Base-by-base conservation (phyloP, 2,888 invertebrate species). In the Drosophila sordidula region DNA sequence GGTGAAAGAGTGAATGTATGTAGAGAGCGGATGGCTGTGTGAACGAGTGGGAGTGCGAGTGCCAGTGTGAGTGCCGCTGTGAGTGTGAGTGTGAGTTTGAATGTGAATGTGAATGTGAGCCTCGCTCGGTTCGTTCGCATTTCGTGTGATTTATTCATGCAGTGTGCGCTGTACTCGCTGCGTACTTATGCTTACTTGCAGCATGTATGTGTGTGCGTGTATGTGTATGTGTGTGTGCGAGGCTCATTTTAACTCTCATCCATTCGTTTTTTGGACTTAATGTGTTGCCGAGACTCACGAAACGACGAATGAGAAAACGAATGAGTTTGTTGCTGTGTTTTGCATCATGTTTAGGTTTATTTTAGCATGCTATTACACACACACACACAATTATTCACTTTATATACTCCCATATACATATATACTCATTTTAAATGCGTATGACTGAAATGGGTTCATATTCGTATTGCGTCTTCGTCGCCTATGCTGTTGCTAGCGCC, bases 231-330 rank as follows among this genome's bases (percentile, higher is more conserved):
- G 69, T 72, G 57, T 66, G 54, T 72, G 69, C 70, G 57, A 64
- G 65, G 81, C 85, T 85, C 85, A 89, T 84, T 88, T 87, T 85
- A 88, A 88, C 89, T 86, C 89, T 86, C 87, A 86, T 84, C 86
- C 88, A 84, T 82, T 84, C 83, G 83, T 79, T 86, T 78, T 84
- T 84, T 82, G 75, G 85, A 88, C 80, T 81, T 81, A 85, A 83
- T 83, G 82, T 87, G 86, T 70, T 78, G 75, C 79, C 71, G 78
- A 70, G 70, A 70, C 75, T 68, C 67, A 80, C 70, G 70, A 80
- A 82, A 78, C 88, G 86, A 88, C 83, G 83, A 84, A 84, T 84
- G 88, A 77, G 75, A 88, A 88, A 84, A 82, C 83, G 83, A 88
- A 88, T 84, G 86, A 88, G 86, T 88, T 86, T 83, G 78, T 75